A percentile compares a stretch with the other conserved stretches of the same genome.
Evolutionary conservation across 2,888 invertebrate species (phyloP).

Genomic region (Pristionchus arcanus): DNA sequence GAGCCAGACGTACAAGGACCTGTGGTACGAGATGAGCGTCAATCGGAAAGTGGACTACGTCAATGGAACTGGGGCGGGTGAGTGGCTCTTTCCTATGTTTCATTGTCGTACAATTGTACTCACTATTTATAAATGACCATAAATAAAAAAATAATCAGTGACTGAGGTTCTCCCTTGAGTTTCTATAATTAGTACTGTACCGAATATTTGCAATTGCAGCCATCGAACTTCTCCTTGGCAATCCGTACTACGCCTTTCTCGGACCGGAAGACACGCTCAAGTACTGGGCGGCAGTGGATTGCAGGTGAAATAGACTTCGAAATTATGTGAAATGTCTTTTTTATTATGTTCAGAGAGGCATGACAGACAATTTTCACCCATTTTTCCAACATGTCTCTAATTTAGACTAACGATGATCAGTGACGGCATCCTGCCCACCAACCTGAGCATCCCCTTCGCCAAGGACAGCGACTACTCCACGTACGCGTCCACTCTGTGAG

Average conservation of each 20-base stretch:
- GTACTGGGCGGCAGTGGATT: constrained; percentile 67
- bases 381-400: no score
- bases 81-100: no score
- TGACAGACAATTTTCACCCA: no score
- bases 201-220: constrained; percentile 57
- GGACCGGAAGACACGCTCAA: constrained; percentile 72
- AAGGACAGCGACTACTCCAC: constrained; percentile 65
- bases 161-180: no score
- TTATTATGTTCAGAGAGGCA: not conserved
- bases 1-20: constrained; percentile 62
- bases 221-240: constrained; percentile 62
- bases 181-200: no score
- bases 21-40: constrained; percentile 71
- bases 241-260: constrained; percentile 66
- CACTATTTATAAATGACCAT: no score
- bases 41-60: constrained; percentile 70
- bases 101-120: no score
- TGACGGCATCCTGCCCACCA: constrained; percentile 71
- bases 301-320: no score
- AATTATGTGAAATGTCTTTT: no score
- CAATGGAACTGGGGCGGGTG: constrained; percentile 65
- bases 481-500: constrained; percentile 65
- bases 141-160: no score
- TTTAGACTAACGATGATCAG: constrained; percentile 61
- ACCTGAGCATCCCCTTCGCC: constrained; percentile 67